Conservation (phyloP, 2,113 vertebrate genomes). For the Oreotrochilus melanogaster region DNA sequence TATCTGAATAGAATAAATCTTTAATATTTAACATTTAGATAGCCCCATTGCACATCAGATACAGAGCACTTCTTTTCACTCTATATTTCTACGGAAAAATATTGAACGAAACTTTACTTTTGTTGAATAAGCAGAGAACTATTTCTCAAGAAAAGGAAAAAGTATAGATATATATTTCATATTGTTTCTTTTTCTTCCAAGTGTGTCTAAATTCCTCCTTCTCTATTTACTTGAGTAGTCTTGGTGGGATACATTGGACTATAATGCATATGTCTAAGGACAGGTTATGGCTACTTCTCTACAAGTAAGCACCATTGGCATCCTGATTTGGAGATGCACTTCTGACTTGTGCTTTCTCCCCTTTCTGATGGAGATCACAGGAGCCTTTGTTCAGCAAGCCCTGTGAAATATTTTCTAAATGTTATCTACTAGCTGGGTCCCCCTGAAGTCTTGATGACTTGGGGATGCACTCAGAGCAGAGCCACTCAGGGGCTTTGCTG, state of each 20-base stretch:
- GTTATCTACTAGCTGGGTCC: background rate
- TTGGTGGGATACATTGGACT: background rate
- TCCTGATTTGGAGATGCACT: background rate
- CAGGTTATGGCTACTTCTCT: background rate
- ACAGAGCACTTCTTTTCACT: slow-evolving; percentile 53
- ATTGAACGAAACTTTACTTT: slow-evolving; percentile 58
- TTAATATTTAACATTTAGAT: slow-evolving; percentile 6
- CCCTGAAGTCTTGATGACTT: background rate
- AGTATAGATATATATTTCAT: slow-evolving; percentile 34
- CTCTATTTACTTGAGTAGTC: background rate
- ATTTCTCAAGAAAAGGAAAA: slow-evolving; percentile 29
- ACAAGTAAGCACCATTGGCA: background rate
- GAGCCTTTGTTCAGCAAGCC: background rate
- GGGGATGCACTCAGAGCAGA: background rate
- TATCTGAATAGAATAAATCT: background rate
- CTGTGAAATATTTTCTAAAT: background rate
- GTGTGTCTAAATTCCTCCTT: background rate
- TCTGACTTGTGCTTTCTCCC: background rate
- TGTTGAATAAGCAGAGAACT: slow-evolving; percentile 44
- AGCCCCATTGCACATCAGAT: slow-evolving; percentile 7
- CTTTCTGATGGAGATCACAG: accelerated
- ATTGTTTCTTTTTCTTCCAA: slow-evolving; percentile 33
- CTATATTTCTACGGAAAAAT: slow-evolving; percentile 64
- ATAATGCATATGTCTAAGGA: background rate
- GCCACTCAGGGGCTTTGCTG: background rate